Evolutionary conservation across 1,140 invertebrate genomes (phyloP), one percentile per base, ranked within the genome.

Genomic region (Cotesia vestalis): DNA sequence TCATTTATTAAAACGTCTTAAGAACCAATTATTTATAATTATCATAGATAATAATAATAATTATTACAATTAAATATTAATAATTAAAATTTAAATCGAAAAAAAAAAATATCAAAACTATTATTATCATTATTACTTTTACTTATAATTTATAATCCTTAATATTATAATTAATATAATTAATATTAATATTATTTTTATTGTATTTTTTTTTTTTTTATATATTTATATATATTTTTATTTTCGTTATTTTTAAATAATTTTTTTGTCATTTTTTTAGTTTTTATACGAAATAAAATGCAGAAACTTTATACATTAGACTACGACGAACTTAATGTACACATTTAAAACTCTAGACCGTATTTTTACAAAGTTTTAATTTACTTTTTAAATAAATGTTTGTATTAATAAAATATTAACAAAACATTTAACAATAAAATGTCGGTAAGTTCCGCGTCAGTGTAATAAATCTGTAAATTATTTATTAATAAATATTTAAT

Each of bases 81-180:
- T 46, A 46, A 46, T 46, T 46, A 46, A 46, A 55, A 63, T 71
- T 40, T 12, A 55, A 38, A 35, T 11, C 27, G 53, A 35, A 20
- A 11, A 70, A 71, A 71, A 62, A 68, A 69, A 62, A 62, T 62
- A 55, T 35, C 27, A 52, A 64, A 51, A 61, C 57, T 27, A 72
- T 61, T 66, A 27, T 27, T 66, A 27, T 27, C 2, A 27, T 27
- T 27, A 27, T 27, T 27, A 27, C 27, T 27, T 27, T 27, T 27
- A 27, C 27, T 27, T 27, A 27, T 27, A 2, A 27, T 3, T 27
- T 27, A 27, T 27, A 27, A 2, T 27, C 27, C 1, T 27, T 27
- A 27, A 27, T 27, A 27, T 27, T 27, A 27, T 27, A 27, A 27
- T 64, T 57, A 38, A 46, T 59, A 66, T 63, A 62, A 66, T 66